phyloP scores from a whole-genome alignment of 2,113 vertebrate species.

The Barbus barbus region DNA sequence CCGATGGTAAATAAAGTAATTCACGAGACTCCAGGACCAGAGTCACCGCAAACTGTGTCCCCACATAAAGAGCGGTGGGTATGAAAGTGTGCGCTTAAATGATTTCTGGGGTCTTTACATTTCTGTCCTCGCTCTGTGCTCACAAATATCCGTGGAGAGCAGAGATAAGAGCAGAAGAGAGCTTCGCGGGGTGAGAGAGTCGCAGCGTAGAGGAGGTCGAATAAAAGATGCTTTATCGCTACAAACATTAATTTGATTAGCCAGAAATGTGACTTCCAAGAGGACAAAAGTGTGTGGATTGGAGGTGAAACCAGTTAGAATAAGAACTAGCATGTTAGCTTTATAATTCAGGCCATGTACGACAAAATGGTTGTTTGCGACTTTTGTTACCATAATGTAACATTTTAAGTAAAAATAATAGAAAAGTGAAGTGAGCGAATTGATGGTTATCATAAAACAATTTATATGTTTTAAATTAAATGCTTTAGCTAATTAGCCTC shows the following conservation, averaged over 20 bases:
- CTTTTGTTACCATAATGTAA: background rate
- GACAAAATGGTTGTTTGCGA: background rate
- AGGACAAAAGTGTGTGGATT: background rate
- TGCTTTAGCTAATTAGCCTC: background rate
- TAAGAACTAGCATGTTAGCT: background rate
- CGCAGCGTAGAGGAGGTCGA: background rate
- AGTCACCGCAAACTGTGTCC: slow-evolving; percentile 35
- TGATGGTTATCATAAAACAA: background rate
- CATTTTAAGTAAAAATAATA: background rate
- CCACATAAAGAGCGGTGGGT: slow-evolving; percentile 43
- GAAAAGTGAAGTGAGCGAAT: background rate
- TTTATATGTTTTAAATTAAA: too few relatives aligned
- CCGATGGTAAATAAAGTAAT: slow-evolving; percentile 36
- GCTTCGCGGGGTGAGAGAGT: background rate
- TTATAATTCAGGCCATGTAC: background rate
- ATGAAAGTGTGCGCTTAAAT: slow-evolving; percentile 63
- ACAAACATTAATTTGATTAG: slow-evolving; percentile 34
- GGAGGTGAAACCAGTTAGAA: background rate
- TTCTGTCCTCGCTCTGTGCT: slow-evolving; percentile 39
- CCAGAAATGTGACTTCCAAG: background rate
- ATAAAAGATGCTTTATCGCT: background rate
- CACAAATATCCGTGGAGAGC: slow-evolving; percentile 19
- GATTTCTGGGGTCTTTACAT: slow-evolving; percentile 68
- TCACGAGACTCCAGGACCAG: background rate
- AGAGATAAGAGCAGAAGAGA: slow-evolving; percentile 28